phyloP scores from a whole-genome alignment of 2,797 vertebrate genomes.

The Lophius americanus region DNA sequence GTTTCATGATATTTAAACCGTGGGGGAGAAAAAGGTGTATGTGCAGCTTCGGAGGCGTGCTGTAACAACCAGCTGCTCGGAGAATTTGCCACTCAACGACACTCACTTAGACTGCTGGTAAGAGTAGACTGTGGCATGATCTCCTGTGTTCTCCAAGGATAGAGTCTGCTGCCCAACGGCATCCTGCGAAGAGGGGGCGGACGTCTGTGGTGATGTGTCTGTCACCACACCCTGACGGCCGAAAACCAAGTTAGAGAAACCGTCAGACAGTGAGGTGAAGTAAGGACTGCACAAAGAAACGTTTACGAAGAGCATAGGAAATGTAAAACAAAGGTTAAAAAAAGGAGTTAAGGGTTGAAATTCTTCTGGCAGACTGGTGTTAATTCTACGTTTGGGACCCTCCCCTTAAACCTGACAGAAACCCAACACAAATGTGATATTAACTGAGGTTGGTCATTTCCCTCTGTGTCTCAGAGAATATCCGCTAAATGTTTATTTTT shows the following conservation, averaged over 20 bases:
- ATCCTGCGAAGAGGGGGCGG: conserved; percentile 93
- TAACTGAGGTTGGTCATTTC: neutral
- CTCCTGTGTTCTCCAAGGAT: conserved; percentile 91
- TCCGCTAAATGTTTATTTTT: neutral
- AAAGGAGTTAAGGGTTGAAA: neutral
- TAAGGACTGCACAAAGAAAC: neutral
- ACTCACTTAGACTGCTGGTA: conserved; percentile 97
- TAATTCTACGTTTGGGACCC: neutral
- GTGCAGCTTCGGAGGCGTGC: neutral
- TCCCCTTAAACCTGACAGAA: neutral
- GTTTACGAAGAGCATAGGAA: too few relatives aligned
- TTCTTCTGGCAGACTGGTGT: neutral
- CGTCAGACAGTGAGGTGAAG: neutral
- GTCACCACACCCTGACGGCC: conserved; percentile 90
- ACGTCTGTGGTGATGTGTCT: conserved; percentile 92
- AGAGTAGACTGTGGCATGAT: conserved; percentile 93
- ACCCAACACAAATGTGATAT: neutral
- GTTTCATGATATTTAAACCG: neutral
- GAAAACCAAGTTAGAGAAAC: conserved; percentile 36
- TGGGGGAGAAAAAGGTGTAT: neutral
- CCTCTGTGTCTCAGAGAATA: neutral
- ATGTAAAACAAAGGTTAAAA: neutral
- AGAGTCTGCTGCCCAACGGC: conserved; percentile 93
- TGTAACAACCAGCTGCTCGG: neutral
- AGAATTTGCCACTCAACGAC: neutral